phyloP scores from a whole-genome alignment of 2,888 invertebrate genomes.

The Drosophila anceps region DNA sequence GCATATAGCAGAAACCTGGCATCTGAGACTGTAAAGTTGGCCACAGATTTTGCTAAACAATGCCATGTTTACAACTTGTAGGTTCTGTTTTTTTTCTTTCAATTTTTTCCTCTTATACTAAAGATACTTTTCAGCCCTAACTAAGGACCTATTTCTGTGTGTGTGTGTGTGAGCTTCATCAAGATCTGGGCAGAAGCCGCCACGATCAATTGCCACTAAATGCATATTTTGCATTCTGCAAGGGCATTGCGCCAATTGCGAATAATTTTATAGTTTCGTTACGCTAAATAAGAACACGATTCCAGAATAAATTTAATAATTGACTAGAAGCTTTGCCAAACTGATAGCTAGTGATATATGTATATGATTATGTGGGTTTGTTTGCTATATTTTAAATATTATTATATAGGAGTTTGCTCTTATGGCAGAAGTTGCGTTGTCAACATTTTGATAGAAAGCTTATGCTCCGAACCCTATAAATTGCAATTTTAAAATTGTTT shows the following conservation, averaged over 20 bases:
- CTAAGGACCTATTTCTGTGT: constrained; percentile 34
- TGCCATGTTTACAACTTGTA: constrained; percentile 83
- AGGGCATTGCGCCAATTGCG: constrained; percentile 78
- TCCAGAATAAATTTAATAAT: constrained; percentile 57
- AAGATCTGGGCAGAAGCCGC: constrained; percentile 47
- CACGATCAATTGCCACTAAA: constrained; percentile 68
- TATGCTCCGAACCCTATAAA: too few relatives aligned
- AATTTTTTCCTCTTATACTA: constrained; percentile 7
- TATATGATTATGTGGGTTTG: background rate
- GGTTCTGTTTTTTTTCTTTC: constrained; percentile 46
- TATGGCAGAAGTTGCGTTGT: too few relatives aligned
- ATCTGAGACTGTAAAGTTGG: constrained; percentile 18
- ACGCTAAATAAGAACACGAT: constrained; percentile 78
- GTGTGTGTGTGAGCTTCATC: constrained; percentile 33
- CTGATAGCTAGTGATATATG: background rate
- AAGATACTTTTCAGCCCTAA: constrained; percentile 32
- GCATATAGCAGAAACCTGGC: constrained; percentile 50
- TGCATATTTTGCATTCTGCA: constrained; percentile 80
- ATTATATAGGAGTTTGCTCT: too few relatives aligned
- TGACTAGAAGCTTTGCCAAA: constrained; percentile 32
- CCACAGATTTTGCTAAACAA: constrained; percentile 54
- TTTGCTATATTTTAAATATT: too few relatives aligned
- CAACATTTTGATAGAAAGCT: too few relatives aligned
- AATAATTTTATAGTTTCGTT: constrained; percentile 68
- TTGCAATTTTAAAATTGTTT: too few relatives aligned